Percentiles rank a stretch among this genome's conserved stretches.
Evolutionary conservation across 2,888 invertebrate species (phyloP).

Genomic region (Pterostichus niger): DNA sequence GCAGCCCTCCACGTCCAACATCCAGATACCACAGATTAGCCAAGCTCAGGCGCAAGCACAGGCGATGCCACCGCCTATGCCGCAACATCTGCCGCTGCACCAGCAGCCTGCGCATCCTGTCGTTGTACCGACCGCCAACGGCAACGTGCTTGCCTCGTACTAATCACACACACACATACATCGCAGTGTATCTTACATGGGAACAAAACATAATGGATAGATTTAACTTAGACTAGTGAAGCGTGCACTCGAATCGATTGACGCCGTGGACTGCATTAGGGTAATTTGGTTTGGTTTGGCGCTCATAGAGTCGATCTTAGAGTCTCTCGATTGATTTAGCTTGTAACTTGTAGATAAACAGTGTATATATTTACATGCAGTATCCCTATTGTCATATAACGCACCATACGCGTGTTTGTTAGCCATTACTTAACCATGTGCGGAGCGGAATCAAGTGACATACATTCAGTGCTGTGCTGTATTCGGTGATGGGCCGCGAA

Average conservation of each 20-base stretch:
- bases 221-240: constrained; percentile 19
- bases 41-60: constrained; percentile 73
- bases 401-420: too few species aligned
- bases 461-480: too few species aligned
- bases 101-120: constrained; percentile 78
- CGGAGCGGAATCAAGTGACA: too few species aligned
- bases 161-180: constrained; percentile 69
- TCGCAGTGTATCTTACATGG: not conserved
- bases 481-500: too few species aligned
- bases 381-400: too few species aligned
- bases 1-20: constrained; percentile 68
- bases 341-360: too few species aligned
- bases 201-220: constrained; percentile 49
- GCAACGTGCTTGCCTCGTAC: constrained; percentile 78
- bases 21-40: constrained; percentile 74
- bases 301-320: not conserved
- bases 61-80: constrained; percentile 69
- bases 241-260: not conserved
- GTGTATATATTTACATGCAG: too few species aligned
- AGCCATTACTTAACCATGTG: too few species aligned
- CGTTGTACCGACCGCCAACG: constrained; percentile 79
- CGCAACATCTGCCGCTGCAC: constrained; percentile 73
- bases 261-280: constrained; percentile 13
- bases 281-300: constrained; percentile 11
- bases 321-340: too few species aligned